These are phyloP conservation scores for Coptodon rendalli DNA, from an alignment of 2,113 vertebrate genomes.

Conservation along the genomic window DNA sequence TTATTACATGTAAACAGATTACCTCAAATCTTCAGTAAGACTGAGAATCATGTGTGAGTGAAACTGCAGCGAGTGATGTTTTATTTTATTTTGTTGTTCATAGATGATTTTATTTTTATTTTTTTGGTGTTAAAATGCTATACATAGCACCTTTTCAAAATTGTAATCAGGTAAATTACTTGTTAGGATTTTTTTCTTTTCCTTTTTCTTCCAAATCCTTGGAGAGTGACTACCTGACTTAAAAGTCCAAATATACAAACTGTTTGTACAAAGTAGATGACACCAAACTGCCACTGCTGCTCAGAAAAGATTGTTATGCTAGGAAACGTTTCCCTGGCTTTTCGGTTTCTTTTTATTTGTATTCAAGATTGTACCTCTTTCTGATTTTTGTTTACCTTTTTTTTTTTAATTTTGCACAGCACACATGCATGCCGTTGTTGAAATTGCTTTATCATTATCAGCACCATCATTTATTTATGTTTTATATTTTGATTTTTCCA, in stretches of 20 bases:
- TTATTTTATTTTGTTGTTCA: not conserved
- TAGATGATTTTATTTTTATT: not conserved
- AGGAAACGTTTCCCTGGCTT: constrained; percentile 11
- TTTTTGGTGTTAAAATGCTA: constrained; percentile 18
- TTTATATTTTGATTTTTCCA: not conserved
- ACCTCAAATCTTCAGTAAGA: not conserved
- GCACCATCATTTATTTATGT: constrained; percentile 13
- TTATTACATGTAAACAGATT: not conserved
- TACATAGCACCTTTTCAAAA: not conserved
- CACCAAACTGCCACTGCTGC: constrained; percentile 31
- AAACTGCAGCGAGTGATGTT: not conserved
- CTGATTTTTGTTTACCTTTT: not conserved
- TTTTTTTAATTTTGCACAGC: constrained; percentile 20
- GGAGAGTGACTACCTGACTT: not conserved
- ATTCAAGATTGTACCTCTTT: constrained; percentile 26
- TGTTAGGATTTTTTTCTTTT: not conserved
- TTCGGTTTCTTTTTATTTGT: constrained; percentile 30
- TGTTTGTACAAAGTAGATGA: not conserved
- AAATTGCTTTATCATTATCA: constrained; percentile 9
- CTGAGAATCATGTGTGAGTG: not conserved
- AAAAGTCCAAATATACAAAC: not conserved
- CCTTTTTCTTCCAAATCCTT: not conserved
- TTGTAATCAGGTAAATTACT: constrained; percentile 24
- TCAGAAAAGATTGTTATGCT: constrained; percentile 22
- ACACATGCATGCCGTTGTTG: constrained; percentile 59